Evolutionary conservation across 2,888 invertebrate species (phyloP), one percentile per base, ranked within the genome.

Genomic region (Aelia acuminata): DNA sequence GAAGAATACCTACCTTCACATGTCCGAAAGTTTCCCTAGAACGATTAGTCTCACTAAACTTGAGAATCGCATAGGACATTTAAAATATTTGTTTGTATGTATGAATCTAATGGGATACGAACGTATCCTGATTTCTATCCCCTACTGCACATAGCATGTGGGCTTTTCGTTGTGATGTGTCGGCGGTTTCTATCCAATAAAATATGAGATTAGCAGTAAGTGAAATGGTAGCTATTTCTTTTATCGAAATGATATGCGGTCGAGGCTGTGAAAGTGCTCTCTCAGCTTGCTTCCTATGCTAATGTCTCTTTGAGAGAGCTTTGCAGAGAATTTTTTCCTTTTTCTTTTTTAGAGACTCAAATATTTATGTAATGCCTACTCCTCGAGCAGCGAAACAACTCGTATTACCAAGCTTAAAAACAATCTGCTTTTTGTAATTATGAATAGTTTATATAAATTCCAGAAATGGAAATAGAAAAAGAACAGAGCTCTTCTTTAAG

Each of bases 231-330:
- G 57, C 57, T 26, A 10, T 57, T 57, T 57, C 57, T 57, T 57
- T 57, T 57, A 57, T 57, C 57, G 57, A 57, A 57, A 57, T 57
- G 57, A 57, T 57, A 57, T 57, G 57, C 57, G 57, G 57, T 57
- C 26, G 7, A 4, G 57, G 57, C 57, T 57, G 57, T 26, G 57
- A 57, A 57, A 57, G 57, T 26, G 57, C 57, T 57, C 4, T n/a
- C 57, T 31, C 57, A 53, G 53, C 53, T n/a, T 1, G n/a, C 20
- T 22, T 7, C 53, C n/a, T 53, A 57, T 57, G 57, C 15, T 57
- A 57, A 57, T 57, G 57, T 57, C 57, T 57, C 57, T 26, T 57
- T 57, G 57, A 31, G 57, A 57, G 57, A 57, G 57, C 15, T 57
- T 3, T 31, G 26, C n/a, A 11, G 10, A 53, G 26, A 15, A 4